Evolutionary conservation across 2,888 invertebrate genomes (phyloP), one percentile per base, ranked within the genome.

Genomic region (Diabrotica balteata): DNA sequence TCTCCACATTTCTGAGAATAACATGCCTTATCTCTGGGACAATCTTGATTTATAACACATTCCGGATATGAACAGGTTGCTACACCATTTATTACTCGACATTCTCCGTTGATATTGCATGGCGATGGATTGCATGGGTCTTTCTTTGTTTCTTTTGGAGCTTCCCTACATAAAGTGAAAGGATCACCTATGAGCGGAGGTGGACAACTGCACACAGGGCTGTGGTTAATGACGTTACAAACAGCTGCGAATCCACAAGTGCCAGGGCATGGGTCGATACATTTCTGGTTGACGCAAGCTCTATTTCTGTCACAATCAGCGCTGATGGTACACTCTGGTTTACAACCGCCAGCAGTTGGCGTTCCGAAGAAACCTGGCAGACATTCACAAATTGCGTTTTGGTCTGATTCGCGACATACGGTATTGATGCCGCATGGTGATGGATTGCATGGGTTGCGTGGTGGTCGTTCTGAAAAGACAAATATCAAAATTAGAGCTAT

Each of bases 101-200:
- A 96, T 73, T 92, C 89, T 7, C 95, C 95, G 78, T 94, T 94
- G 59, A 89, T 88, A 54, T 90, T 90, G 79, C 95, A 96, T 0
- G 95, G 95, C 52, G 93, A 93, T 68, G 94, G 93, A 79, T 89
- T 89, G 85, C 95, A 95, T n/a, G 92, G 93, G 82, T 95, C 91
- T 65, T 82, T 79, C 22, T 78, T 78, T 80, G 82, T 84, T 62
- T 80, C 86, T 85, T 74, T 74, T 9, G 82, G 81, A 58, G 80
- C 76, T 72, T 87, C 85, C 72, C 82, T 81, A 80, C 94, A 94
- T 77, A 88, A 87, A 8, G 88, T 87, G 79, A 94, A 94, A 55
- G 95, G 94, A 88, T 95, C 92, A 17, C 95, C 95, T n/a, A 90
- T 87, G 77, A 87, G 88, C 63, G 88, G 88, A 68, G 85, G 86